Conservation (phyloP, 2,113 vertebrate genomes). For the Percopsis transmontana region DNA sequence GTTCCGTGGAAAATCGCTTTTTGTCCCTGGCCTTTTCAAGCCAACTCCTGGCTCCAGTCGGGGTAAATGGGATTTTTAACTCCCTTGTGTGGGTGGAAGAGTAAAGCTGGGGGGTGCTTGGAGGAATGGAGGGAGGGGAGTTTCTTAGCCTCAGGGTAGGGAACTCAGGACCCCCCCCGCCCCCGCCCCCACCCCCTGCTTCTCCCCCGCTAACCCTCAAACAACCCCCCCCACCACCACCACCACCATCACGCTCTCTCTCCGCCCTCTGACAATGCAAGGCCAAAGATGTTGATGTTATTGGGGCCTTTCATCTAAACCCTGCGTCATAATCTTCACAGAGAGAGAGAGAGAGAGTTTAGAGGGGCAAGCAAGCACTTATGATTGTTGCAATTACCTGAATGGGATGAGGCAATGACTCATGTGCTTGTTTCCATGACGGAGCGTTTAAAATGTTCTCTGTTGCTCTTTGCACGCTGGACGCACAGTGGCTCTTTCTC, state of each 20-base stretch:
- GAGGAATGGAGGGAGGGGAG: conserved; percentile 57
- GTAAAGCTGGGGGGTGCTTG: conserved; percentile 29
- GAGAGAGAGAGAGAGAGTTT: conserved; percentile 53
- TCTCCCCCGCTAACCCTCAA: conserved; percentile 13
- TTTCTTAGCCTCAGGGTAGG: conserved; percentile 71
- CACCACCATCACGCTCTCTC: conserved; percentile 6
- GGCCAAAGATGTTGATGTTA: conserved; percentile 71
- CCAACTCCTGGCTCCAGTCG: conserved; percentile 85
- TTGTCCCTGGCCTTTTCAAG: conserved; percentile 90
- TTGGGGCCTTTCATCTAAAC: conserved; percentile 67
- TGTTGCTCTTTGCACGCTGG: conserved; percentile 11
- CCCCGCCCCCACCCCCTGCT: not conserved
- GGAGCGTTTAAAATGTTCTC: conserved; percentile 4
- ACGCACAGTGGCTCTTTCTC: conserved; percentile 11
- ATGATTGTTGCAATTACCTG: conserved; percentile 60
- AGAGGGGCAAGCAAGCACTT: conserved; percentile 55
- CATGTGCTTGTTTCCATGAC: conserved; percentile 18
- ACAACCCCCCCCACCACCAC: not conserved
- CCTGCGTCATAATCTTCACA: conserved; percentile 61
- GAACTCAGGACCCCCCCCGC: conserved; percentile 55
- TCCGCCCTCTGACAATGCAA: conserved; percentile 67
- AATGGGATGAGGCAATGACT: conserved; percentile 44
- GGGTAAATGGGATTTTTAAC: conserved; percentile 82
- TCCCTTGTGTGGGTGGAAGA: conserved; percentile 74
- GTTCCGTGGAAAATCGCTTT: conserved; percentile 98